A percentile compares a stretch with the other conserved stretches of the same genome.
Evolutionary conservation across 2,797 vertebrate genomes (phyloP).

Genomic region (Schizopygopsis malacanthus): DNA sequence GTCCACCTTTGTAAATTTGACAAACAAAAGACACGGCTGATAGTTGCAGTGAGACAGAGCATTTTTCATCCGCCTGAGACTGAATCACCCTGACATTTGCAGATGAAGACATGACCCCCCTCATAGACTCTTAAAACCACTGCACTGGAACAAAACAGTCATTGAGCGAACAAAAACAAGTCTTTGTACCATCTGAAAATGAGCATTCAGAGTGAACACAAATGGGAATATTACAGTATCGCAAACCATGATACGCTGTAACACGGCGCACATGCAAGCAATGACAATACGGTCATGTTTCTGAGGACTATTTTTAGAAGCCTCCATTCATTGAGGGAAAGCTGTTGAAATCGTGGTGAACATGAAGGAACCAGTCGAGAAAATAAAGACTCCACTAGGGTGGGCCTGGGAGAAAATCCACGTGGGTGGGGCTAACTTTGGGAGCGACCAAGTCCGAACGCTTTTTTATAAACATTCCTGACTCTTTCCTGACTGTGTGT

Average conservation of each 20-base stretch:
- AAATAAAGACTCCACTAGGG: constrained; percentile 12
- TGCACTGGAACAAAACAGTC: constrained; percentile 65
- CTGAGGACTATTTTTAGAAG: constrained; percentile 32
- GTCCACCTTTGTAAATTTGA: not conserved
- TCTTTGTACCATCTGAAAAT: constrained; percentile 59
- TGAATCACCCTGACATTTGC: constrained; percentile 64
- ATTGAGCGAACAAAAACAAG: constrained; percentile 57
- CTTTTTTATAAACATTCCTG: constrained; percentile 62
- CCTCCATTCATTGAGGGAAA: constrained; percentile 8
- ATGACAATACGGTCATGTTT: not conserved
- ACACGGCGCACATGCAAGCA: constrained; percentile 23
- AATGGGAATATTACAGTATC: constrained; percentile 28
- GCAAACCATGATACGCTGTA: constrained; percentile 38
- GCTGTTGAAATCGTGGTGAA: constrained; percentile 11
- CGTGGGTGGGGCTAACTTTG: constrained; percentile 48
- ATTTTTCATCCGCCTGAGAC: constrained; percentile 47
- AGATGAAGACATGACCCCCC: constrained; percentile 54
- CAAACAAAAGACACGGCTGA: constrained; percentile 8
- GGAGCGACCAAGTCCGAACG: constrained; percentile 34
- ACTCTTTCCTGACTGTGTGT: constrained; percentile 51
- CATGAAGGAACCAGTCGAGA: constrained; percentile 25
- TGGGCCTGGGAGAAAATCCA: constrained; percentile 41
- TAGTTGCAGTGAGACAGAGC: constrained; percentile 9
- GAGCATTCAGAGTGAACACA: constrained; percentile 21
- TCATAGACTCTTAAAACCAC: constrained; percentile 57